Evolutionary conservation across 2,888 invertebrate species (phyloP).

Genomic region (Lagria hirta): DNA sequence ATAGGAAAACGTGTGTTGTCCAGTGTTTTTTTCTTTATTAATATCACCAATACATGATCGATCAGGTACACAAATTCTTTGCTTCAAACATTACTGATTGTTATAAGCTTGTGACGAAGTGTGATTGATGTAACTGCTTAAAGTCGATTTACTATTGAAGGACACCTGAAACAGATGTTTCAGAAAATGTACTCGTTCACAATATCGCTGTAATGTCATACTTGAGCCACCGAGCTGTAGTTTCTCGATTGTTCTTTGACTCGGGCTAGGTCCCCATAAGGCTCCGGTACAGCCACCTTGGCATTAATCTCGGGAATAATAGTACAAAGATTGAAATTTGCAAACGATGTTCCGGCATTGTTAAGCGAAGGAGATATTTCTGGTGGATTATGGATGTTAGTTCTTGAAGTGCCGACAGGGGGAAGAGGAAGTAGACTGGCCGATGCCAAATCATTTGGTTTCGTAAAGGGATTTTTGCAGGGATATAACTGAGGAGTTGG

Average conservation of each 20-base stretch:
- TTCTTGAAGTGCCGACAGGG: slow-evolving; percentile 33
- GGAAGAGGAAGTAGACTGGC: slow-evolving; percentile 42
- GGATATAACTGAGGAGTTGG: slow-evolving; percentile 47
- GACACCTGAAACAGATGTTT: slow-evolving; percentile 31
- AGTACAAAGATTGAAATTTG: slow-evolving; percentile 80
- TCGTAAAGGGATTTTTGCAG: slow-evolving; percentile 50
- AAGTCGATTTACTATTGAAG: slow-evolving; percentile 33
- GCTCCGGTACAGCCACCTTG: slow-evolving; percentile 43
- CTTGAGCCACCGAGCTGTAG: slow-evolving; percentile 29
- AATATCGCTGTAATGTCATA: slow-evolving; percentile 18
- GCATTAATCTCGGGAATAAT: slow-evolving; percentile 86
- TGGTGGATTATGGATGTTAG: slow-evolving; percentile 44
- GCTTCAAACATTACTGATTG: slow-evolving; percentile 11
- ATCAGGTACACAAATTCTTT: slow-evolving; percentile 15
- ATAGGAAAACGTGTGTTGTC: too few relatives aligned
- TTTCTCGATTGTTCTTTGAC: slow-evolving; percentile 20
- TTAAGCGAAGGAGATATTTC: slow-evolving; percentile 46
- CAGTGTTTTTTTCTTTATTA: too few relatives aligned
- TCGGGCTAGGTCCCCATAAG: slow-evolving; percentile 14
- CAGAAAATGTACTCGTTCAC: not conserved
- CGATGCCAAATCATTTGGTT: slow-evolving; percentile 42
- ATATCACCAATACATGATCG: too few relatives aligned
- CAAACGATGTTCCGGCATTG: slow-evolving; percentile 58
- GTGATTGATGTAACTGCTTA: slow-evolving; percentile 30
- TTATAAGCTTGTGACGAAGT: slow-evolving; percentile 20